A percentile compares a stretch with the other conserved stretches of the same genome.
Evolutionary conservation across 2,888 invertebrate genomes (phyloP).

Genomic region (Sympetrum striolatum): DNA sequence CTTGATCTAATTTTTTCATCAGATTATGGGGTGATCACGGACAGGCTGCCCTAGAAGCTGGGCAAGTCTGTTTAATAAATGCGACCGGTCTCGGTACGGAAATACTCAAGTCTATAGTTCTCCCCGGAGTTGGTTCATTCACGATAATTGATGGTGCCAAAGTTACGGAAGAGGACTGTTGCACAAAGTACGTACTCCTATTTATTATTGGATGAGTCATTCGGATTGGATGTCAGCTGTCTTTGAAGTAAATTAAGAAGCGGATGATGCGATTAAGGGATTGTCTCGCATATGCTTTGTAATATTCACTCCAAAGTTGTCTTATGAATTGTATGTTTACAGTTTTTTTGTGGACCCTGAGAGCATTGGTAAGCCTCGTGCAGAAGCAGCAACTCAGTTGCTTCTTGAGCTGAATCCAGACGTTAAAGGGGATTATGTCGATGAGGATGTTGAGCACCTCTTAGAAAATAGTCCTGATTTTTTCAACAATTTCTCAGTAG

Average conservation of each 20-base stretch:
- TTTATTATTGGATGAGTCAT: background rate
- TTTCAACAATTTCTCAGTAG: constrained; percentile 86
- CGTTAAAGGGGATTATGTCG: constrained; percentile 90
- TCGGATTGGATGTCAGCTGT: background rate
- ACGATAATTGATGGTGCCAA: constrained; percentile 91
- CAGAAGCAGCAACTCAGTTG: constrained; percentile 80
- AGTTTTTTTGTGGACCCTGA: constrained; percentile 90
- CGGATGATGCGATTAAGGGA: no score
- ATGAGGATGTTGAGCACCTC: constrained; percentile 85
- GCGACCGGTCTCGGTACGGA: constrained; percentile 94
- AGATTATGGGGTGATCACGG: constrained; percentile 99
- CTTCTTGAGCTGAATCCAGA: constrained; percentile 91
- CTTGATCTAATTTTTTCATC: constrained; percentile 44
- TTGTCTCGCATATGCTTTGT: background rate
- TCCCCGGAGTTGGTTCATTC: constrained; percentile 92
- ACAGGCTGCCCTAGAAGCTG: constrained; percentile 84
- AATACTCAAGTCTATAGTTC: constrained; percentile 89
- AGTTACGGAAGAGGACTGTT: constrained; percentile 89
- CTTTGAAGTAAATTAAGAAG: background rate
- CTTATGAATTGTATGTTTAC: constrained; percentile 48
- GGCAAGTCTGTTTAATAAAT: constrained; percentile 92
- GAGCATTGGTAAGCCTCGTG: constrained; percentile 83
- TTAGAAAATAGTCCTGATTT: constrained; percentile 86
- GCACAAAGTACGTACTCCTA: constrained; percentile 77
- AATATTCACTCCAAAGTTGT: no score